phyloP scores from a whole-genome alignment of 2,797 vertebrate species.

The Acrossocheilus wenchowensis region DNA sequence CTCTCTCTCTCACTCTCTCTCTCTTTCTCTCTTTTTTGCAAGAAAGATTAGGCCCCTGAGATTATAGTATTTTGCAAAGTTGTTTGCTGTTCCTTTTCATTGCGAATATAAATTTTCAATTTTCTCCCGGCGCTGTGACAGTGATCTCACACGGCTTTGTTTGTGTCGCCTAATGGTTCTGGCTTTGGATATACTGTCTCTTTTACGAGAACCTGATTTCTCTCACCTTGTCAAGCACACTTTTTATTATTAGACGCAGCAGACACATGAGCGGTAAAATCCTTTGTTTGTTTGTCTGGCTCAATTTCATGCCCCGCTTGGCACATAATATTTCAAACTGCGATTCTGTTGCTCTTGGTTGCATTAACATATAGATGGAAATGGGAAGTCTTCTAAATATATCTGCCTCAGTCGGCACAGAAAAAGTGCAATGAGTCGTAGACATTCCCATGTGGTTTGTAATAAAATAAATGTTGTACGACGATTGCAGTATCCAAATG shows the following conservation, averaged over 20 bases:
- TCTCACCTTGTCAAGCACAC: constrained; percentile 26
- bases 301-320: constrained; percentile 74
- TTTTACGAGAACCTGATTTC: constrained; percentile 25
- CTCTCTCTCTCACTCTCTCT: constrained; percentile 47
- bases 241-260: constrained; percentile 20
- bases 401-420: constrained; percentile 57
- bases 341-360: constrained; percentile 71
- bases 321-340: constrained; percentile 67
- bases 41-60: not conserved
- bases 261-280: constrained; percentile 15
- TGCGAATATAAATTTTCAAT: not conserved
- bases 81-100: constrained; percentile 16
- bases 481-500: not conserved
- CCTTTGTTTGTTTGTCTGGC: constrained; percentile 64
- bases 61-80: constrained; percentile 20
- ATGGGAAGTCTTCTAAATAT: constrained; percentile 67
- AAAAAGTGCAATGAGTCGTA: constrained; percentile 21
- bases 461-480: constrained; percentile 39
- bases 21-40: not conserved
- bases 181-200: constrained; percentile 29
- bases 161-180: not conserved
- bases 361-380: constrained; percentile 83
- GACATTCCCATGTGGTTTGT: constrained; percentile 11
- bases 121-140: not conserved
- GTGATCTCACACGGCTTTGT: constrained; percentile 11